Base-by-base conservation (phyloP, 2,113 vertebrate species). In the Bufo bufo region DNA sequence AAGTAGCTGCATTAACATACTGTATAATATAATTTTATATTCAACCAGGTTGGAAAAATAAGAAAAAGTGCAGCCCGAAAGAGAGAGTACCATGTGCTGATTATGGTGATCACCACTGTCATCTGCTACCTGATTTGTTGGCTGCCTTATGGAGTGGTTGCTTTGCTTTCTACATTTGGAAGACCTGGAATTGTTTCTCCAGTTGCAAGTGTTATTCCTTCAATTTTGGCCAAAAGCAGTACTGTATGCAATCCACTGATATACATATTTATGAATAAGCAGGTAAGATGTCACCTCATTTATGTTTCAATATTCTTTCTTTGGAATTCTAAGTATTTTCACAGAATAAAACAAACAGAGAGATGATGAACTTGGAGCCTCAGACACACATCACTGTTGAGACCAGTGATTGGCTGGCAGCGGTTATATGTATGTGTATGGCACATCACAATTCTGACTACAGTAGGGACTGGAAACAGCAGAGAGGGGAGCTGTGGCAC, bases 181-280 rank as follows among this genome's bases (percentile, higher is more conserved):
- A 94, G 91, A 0, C 95, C 94, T 0, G 93, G 95, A 90, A 91
- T 91, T 86, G 94, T 97, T 33, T 94, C 94, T 16, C 94, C 95
- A 0, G 93, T 95, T 72, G 95, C 94, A 82, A 96, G 95, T 52
- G 88, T 96, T 87, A 92, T 97, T 52, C 95, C 96, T 13, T 96
- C 95, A 1, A 93, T 97, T 16, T 93, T 97, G 80, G 96, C 96
- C 90, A 97, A 97, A 92, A 96, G 95, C 94, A 97, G 95, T 92
- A 97, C 95, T 0, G 95, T 97, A 89, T 96, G 94, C 91, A 97
- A 96, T 91, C 96, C 96, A 2, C 91, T 96, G 85, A 96, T 97
- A 92, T 97, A 97, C 91, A 96, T 96, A 78, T 94, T 96, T 16
- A 96, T 97, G 96, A 97, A 96, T 86, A 96, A 96, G 89, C 95